phyloP scores from a whole-genome alignment of 2,797 vertebrate species.

The Notoglanidium macrostoma region DNA sequence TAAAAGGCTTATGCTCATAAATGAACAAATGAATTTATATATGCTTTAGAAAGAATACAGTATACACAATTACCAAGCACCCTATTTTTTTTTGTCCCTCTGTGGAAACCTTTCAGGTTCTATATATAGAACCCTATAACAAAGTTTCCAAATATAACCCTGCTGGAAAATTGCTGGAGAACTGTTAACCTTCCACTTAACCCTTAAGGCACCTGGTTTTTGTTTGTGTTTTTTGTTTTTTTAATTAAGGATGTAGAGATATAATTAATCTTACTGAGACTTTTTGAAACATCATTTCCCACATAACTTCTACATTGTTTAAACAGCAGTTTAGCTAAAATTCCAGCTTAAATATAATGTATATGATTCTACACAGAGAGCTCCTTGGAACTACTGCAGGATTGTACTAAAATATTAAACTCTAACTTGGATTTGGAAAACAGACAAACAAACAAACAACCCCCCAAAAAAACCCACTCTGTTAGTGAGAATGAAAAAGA shows the following conservation, averaged over 20 bases:
- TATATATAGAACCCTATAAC: background rate
- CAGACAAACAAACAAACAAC: background rate
- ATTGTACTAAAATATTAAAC: background rate
- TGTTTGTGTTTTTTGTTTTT: background rate
- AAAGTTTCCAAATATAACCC: conserved; percentile 48
- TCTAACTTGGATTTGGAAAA: background rate
- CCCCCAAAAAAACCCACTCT: background rate
- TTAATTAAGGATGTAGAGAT: background rate
- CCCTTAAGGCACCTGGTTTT: background rate
- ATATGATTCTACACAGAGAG: background rate
- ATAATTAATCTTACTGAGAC: background rate
- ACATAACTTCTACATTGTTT: background rate
- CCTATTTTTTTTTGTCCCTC: conserved; percentile 20
- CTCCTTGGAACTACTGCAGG: background rate
- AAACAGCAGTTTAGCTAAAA: background rate
- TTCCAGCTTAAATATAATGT: background rate
- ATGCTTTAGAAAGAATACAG: background rate
- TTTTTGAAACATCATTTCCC: background rate
- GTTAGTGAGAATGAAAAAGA: background rate
- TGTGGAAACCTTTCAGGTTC: background rate
- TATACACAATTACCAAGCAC: background rate
- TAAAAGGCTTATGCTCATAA: background rate
- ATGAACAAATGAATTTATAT: background rate
- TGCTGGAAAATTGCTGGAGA: background rate
- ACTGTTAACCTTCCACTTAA: background rate